A percentile compares a stretch with the other conserved stretches of the same genome.
These are phyloP conservation scores for Eucera pruinosa DNA, from an alignment of 2,888 invertebrate genomes.

Conservation along the genomic window DNA sequence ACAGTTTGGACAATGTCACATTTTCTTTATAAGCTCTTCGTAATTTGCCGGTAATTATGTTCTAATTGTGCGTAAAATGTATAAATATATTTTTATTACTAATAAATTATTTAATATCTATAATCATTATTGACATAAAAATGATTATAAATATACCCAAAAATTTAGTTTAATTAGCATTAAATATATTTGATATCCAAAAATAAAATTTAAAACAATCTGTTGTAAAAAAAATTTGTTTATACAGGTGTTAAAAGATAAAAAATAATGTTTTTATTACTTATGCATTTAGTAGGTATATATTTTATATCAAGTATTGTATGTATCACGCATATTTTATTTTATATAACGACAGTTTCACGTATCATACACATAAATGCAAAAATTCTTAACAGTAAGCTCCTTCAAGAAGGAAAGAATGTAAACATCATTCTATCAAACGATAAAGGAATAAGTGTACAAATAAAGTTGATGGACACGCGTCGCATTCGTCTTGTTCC, in stretches of 20 bases:
- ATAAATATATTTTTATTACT: conserved; percentile 9
- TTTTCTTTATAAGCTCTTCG: not conserved
- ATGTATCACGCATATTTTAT: not conserved
- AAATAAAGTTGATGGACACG: conserved; percentile 32
- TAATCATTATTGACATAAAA: not conserved
- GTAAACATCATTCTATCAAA: not conserved
- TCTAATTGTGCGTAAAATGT: not conserved
- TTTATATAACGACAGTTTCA: not conserved
- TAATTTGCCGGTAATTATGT: not conserved
- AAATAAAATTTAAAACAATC: too few species aligned
- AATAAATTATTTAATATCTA: conserved; percentile 7
- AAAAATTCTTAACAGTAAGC: not conserved
- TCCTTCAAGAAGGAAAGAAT: not conserved
- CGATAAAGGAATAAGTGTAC: conserved; percentile 25
- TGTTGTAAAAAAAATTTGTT: too few species aligned
- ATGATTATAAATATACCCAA: not conserved
- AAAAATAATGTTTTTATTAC: too few species aligned
- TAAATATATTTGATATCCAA: too few species aligned
- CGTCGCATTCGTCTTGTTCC: conserved; percentile 35
- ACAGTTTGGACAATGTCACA: too few species aligned
- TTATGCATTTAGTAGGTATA: not conserved
- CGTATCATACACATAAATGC: not conserved
- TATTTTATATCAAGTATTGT: not conserved
- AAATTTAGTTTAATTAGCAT: not conserved
- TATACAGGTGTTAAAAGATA: too few species aligned